Base-by-base conservation (phyloP, 2,797 vertebrate species). In the Rhabdophis nuchalis region DNA sequence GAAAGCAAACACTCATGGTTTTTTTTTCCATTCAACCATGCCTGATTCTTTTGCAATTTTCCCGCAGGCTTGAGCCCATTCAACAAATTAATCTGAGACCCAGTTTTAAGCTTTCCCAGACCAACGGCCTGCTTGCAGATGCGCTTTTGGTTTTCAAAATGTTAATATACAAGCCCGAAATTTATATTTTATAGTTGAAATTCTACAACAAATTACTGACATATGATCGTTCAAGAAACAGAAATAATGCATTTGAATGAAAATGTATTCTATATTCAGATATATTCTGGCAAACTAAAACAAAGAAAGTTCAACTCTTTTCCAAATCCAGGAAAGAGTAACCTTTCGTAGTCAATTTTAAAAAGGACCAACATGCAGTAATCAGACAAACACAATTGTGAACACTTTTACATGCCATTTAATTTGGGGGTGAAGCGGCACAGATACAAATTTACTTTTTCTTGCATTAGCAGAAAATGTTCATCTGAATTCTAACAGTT, bases 71-170 rank as follows among this genome's bases (percentile, higher is more conserved):
- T 96, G 96, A 98, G 97, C 96, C 97, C 95, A 96, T 95, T 96
- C 96, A 96, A 97, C 98, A 98, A 93, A 98, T 98, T 98, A 98
- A 98, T 97, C 98, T 97, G 96, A 97, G 97, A 97, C 97, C 92
- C 92, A 88, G 97, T 98, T 98, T 97, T 97, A 97, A 97, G 94
- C 92, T 97, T 61, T 96, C 95, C 96, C 96, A 96, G 95, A 96
- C 94, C 94, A 97, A 95, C 96, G 97, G 97, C 97, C 97, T 97
- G 94, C 96, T 97, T 97, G 97, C 97, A 98, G 97, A 98, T 98
- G 98, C 97, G 96, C 94, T 94, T 93, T 91, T 95, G 94, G 95
- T 96, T 96, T 90, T 94, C 90, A 95, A 96, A 97, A 72, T 87
- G 36, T 91, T 96, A 97, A 97, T 96, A 97, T 94, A 89, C 91